These are phyloP conservation scores for Montipora cactus DNA, from an alignment of 64 coral and sea anemone species.

Conservation along the genomic window DNA sequence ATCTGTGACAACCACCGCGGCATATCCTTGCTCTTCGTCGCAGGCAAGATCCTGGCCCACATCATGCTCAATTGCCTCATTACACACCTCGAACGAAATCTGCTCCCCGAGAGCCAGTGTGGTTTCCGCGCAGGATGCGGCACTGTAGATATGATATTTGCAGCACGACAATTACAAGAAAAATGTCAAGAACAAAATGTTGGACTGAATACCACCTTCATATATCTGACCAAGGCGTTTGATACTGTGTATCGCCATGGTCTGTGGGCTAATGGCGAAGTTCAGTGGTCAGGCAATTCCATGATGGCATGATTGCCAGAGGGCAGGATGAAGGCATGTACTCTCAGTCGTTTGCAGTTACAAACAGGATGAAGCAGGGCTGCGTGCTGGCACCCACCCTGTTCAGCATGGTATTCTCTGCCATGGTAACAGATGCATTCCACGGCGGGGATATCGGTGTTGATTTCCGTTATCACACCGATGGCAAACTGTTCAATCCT, in stretches of 20 bases:
- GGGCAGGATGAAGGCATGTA: not conserved
- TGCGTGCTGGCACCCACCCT: not conserved
- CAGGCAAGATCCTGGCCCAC: not conserved
- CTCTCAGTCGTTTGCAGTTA: not conserved
- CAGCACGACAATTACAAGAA: not conserved
- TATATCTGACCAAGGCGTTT: not conserved
- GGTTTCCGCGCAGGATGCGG: not conserved
- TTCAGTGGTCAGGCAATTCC: not conserved
- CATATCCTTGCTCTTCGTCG: not conserved
- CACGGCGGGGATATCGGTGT: not conserved
- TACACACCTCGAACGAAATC: not conserved
- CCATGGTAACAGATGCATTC: not conserved
- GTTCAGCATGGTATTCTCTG: not conserved
- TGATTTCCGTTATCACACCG: not conserved
- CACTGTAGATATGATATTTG: not conserved
- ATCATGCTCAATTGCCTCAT: not conserved
- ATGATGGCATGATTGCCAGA: not conserved
- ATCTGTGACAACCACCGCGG: not conserved
- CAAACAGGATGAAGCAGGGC: not conserved
- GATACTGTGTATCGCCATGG: not conserved
- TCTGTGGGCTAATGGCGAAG: not conserved
- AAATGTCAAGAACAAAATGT: not conserved
- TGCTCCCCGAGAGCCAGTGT: not conserved
- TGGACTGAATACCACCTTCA: not conserved
- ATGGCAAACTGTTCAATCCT: not conserved